A percentile compares a stretch with the other conserved stretches of the same genome.
Evolutionary conservation across 2,113 vertebrate genomes (phyloP).

Genomic region (Tragulus kanchil): DNA sequence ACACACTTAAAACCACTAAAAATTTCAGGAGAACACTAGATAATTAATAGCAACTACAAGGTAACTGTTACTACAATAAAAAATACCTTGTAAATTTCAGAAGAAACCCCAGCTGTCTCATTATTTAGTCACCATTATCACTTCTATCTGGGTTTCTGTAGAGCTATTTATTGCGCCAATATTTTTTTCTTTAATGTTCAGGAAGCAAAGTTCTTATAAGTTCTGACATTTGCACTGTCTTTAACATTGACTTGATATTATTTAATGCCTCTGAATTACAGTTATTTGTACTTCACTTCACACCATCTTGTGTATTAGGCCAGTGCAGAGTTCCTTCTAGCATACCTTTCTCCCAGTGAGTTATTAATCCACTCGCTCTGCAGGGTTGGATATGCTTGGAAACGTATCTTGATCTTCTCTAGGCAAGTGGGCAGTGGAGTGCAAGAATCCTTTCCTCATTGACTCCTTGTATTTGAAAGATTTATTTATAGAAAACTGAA

Average conservation of each 20-base stretch:
- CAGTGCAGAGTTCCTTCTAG: neutral
- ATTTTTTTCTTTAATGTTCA: neutral
- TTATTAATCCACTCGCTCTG: slow-evolving; percentile 27
- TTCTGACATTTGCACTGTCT: neutral
- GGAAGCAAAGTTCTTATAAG: neutral
- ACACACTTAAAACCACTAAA: neutral
- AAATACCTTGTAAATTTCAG: neutral
- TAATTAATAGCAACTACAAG: slow-evolving; percentile 4
- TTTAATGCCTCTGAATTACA: neutral
- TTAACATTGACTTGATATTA: neutral
- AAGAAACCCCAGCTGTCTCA: neutral
- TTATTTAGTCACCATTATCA: slow-evolving; percentile 1
- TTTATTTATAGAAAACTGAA: slow-evolving; percentile 8
- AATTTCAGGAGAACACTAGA: slow-evolving; percentile 9
- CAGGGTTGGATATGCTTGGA: neutral
- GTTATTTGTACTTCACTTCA: neutral
- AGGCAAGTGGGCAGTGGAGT: neutral
- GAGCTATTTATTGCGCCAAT: neutral
- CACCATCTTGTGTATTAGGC: neutral
- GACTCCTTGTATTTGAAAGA: slow-evolving; percentile 20
- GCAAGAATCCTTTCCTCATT: slow-evolving; percentile 16
- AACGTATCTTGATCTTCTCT: neutral
- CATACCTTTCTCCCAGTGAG: neutral
- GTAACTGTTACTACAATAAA: neutral
- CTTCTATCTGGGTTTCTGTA: neutral